These are phyloP conservation scores for Eulithis prunata DNA, from an alignment of 2,888 invertebrate genomes.

Conservation along the genomic window DNA sequence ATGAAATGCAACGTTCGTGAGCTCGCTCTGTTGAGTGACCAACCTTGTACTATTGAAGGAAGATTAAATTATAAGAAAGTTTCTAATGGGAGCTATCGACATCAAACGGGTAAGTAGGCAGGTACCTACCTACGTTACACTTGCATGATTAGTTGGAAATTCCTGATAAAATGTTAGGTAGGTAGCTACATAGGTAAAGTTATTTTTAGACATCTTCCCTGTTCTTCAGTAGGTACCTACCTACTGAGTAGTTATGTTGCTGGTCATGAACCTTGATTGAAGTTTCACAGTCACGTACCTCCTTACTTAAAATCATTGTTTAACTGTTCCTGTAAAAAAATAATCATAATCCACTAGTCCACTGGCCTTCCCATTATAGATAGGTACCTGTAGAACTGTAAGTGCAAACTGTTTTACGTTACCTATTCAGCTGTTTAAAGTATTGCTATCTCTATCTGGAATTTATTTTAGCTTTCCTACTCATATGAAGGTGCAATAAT, in stretches of 20 bases:
- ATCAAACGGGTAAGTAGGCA: constrained; percentile 69
- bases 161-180: constrained; percentile 9
- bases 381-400: too few relatives aligned
- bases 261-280: constrained; percentile 14
- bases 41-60: constrained; percentile 87
- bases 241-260: background rate
- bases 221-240: background rate
- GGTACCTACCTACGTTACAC: background rate
- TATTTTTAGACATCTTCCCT: constrained; percentile 37
- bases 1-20: constrained; percentile 91
- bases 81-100: constrained; percentile 81
- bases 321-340: too few relatives aligned
- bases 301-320: too few relatives aligned
- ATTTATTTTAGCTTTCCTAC: too few relatives aligned
- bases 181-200: background rate
- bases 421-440: too few relatives aligned
- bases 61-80: constrained; percentile 88
- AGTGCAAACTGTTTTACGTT: too few relatives aligned
- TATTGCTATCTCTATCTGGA: too few relatives aligned
- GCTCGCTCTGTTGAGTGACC: constrained; percentile 86
- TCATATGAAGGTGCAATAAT: too few relatives aligned
- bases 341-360: too few relatives aligned
- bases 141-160: constrained; percentile 8
- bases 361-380: too few relatives aligned
- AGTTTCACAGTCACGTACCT: background rate